These are phyloP conservation scores for Haplochromis burtoni DNA, from an alignment of 2,113 vertebrate genomes.

Conservation along the genomic window DNA sequence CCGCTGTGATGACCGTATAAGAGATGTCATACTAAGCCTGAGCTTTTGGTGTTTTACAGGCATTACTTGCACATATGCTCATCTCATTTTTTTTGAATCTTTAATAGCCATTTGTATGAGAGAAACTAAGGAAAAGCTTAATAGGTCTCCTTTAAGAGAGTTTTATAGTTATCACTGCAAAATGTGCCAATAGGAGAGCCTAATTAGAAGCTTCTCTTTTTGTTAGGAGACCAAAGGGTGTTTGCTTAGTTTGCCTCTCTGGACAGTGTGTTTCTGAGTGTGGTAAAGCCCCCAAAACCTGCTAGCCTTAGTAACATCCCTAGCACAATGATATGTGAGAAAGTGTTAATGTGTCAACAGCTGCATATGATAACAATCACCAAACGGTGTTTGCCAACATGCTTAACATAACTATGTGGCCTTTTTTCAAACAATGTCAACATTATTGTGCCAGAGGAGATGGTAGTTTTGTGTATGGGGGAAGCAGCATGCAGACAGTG, in stretches of 20 bases:
- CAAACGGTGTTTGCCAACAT: constrained; percentile 9
- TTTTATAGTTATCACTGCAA: background rate
- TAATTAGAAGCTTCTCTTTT: background rate
- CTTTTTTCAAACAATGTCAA: constrained; percentile 3
- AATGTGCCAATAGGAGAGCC: background rate
- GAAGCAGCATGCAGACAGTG: background rate
- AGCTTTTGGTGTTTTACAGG: background rate
- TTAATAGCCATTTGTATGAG: background rate
- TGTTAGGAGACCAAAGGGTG: background rate
- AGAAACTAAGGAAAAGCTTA: background rate
- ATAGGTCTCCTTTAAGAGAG: background rate
- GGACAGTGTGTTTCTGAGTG: background rate
- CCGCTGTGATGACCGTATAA: background rate
- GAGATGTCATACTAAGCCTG: background rate
- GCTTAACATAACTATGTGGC: constrained; percentile 1
- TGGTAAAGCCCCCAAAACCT: background rate
- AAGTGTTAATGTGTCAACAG: constrained; percentile 30
- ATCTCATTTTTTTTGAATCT: background rate
- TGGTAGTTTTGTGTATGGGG: background rate
- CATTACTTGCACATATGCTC: background rate
- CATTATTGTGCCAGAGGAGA: background rate
- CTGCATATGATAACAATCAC: constrained; percentile 6
- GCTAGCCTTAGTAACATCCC: background rate
- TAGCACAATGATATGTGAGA: background rate
- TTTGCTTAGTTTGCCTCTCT: background rate